Base-by-base conservation (phyloP, 1,140 invertebrate species). In the Colletes latitarsis region DNA sequence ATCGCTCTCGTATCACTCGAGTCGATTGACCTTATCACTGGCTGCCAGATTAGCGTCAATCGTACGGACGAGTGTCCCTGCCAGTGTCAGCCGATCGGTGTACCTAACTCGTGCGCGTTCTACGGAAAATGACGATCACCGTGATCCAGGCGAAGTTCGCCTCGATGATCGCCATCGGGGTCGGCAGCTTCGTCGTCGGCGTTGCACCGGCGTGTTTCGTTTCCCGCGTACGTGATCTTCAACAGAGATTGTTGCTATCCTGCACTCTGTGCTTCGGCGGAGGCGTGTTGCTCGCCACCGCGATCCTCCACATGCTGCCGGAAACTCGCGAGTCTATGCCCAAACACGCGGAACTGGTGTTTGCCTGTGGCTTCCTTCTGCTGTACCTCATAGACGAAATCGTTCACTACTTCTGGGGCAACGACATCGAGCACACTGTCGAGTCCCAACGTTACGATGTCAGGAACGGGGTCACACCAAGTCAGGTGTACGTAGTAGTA, bases 271-370 rank as follows among this genome's bases (percentile, higher is more conserved):
- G 97, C 88, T 97, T 97, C 82, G 97, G 97, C 39, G 97, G 96
- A 5, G 97, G 98, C 0, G 97, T 98, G 9, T 94, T 98, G 46
- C 90, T 98, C 19, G 96, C 96, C 0, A 98, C 97, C 1, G 96
- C 96, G 30, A 91, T 97, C 55, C 93, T 97, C 4, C 97, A 98
- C 91, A 96, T 98, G 93, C 92, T 98, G 57, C 97, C 97, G 19
- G 97, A 98, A 93, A 95, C 96, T 12, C 93, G 94, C 75, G 93
- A 95, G 69, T 92, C 92, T 68, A 86, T 95, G 46, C 90, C 94
- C 1, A 80, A 94, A 41, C 94, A 95, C 82, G 95, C 96, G 0
- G 97, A 98, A 89, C 89, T 98, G 12, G 88, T 96, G 0, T 94
- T 97, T 53, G 97, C 96, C 83, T 90, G 93, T 17, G 97, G 97